Conservation (phyloP, 2,113 vertebrate species). For the Apeltes quadracus region DNA sequence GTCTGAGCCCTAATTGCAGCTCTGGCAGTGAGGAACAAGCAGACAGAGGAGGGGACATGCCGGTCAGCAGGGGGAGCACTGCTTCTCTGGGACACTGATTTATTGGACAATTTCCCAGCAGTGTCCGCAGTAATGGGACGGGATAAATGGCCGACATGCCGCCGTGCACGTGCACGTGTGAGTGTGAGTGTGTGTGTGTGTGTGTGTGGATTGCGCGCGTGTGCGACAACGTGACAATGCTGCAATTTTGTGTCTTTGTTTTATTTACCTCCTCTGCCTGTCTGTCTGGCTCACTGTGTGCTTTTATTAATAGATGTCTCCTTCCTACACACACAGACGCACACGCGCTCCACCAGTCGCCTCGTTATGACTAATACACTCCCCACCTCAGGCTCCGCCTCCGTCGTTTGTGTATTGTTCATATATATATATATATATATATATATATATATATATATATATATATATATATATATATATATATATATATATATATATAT, state of each 20-base stretch:
- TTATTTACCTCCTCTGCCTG: neutral
- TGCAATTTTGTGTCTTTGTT: conserved; percentile 17
- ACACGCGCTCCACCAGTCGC: conserved; percentile 17
- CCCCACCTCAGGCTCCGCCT: conserved; percentile 41
- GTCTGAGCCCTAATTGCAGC: conserved; percentile 51
- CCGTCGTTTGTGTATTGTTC: conserved; percentile 37
- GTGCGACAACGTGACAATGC: conserved; percentile 24
- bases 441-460: too few relatives aligned
- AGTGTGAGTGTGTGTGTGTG: conserved; percentile 28
- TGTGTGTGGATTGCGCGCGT: neutral
- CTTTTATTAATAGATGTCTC: conserved; percentile 4
- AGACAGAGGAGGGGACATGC: conserved; percentile 27
- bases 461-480: neutral
- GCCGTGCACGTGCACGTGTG: conserved; percentile 25
- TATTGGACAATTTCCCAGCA: conserved; percentile 84
- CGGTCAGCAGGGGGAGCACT: conserved; percentile 63
- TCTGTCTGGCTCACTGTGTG: conserved; percentile 18
- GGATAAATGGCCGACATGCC: conserved; percentile 81
- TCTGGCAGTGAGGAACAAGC: conserved; percentile 40
- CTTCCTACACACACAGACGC: neutral
- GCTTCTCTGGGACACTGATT: conserved; percentile 78
- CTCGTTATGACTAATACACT: conserved; percentile 64
- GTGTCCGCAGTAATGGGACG: conserved; percentile 82
- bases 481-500: neutral
- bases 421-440: neutral